A percentile compares a stretch with the other conserved stretches of the same genome.
phyloP scores from a whole-genome alignment of 2,888 invertebrate species.

The Bombyx huttoni region DNA sequence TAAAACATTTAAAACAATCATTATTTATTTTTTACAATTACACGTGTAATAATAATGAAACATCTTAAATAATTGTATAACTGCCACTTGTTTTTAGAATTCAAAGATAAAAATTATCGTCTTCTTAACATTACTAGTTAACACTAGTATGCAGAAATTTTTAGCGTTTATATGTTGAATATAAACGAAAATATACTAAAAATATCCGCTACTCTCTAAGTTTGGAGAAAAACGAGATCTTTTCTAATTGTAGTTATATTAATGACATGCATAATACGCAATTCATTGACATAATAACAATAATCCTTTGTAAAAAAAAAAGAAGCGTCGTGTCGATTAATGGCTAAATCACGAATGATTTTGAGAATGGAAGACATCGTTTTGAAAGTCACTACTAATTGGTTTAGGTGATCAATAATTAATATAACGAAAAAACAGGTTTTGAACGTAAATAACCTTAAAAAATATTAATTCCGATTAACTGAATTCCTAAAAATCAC shows the following conservation, averaged over 20 bases:
- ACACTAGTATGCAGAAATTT: not conserved
- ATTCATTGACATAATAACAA: not conserved
- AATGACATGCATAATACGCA: not conserved
- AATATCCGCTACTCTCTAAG: not conserved
- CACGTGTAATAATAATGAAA: not conserved
- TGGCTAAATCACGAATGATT: too few species aligned
- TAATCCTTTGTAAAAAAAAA: too few species aligned
- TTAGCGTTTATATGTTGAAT: not conserved
- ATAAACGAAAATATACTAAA: not conserved
- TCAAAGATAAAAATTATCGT: not conserved
- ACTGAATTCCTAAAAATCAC: not conserved
- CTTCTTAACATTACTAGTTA: conserved; percentile 3
- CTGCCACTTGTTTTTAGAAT: not conserved
- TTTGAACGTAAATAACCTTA: too few species aligned
- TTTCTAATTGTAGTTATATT: not conserved
- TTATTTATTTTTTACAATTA: too few species aligned
- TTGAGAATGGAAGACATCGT: too few species aligned
- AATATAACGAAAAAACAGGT: too few species aligned
- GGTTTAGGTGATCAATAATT: too few species aligned
- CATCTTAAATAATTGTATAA: not conserved
- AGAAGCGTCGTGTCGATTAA: too few species aligned
- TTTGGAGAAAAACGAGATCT: conserved; percentile 1
- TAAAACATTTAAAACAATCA: too few species aligned
- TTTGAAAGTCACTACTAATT: too few species aligned
- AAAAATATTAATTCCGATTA: too few species aligned